A percentile compares a stretch with the other conserved stretches of the same genome.
phyloP scores from a whole-genome alignment of 2,113 vertebrate species.

The Macaca mulatta region DNA sequence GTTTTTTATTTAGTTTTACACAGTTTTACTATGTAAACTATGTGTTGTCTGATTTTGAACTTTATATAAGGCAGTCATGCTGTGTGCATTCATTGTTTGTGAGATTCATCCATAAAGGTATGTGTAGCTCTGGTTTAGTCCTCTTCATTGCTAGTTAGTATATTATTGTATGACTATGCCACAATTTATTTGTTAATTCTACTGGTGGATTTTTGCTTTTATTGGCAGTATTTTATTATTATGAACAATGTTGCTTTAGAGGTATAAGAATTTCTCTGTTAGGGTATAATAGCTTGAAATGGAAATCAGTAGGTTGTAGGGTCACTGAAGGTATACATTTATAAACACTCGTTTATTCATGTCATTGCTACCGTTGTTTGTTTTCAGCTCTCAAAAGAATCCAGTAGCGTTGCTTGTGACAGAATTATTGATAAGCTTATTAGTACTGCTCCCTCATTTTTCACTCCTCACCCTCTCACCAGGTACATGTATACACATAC shows the following conservation, averaged over 20 bases:
- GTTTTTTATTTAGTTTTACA: background rate
- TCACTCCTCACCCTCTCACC: background rate
- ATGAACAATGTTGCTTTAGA: background rate
- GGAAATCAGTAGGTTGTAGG: background rate
- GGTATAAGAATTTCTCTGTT: background rate
- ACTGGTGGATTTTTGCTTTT: background rate
- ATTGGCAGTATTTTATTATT: background rate
- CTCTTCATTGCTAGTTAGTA: background rate
- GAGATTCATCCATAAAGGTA: background rate
- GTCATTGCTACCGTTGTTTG: background rate
- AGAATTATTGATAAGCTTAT: background rate
- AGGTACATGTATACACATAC: background rate
- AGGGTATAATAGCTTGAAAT: background rate
- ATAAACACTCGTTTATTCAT: background rate
- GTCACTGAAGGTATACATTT: background rate
- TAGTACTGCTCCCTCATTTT: background rate
- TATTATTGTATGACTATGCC: background rate
- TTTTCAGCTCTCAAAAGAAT: background rate
- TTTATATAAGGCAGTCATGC: background rate
- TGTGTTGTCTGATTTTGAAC: background rate
- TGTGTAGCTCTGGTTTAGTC: background rate
- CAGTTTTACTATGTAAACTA: background rate
- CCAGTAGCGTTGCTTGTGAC: background rate
- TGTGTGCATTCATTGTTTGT: background rate
- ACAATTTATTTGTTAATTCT: background rate